These are phyloP conservation scores for Gulo gulo DNA, from an alignment of 2,113 vertebrate genomes.

Conservation along the genomic window DNA sequence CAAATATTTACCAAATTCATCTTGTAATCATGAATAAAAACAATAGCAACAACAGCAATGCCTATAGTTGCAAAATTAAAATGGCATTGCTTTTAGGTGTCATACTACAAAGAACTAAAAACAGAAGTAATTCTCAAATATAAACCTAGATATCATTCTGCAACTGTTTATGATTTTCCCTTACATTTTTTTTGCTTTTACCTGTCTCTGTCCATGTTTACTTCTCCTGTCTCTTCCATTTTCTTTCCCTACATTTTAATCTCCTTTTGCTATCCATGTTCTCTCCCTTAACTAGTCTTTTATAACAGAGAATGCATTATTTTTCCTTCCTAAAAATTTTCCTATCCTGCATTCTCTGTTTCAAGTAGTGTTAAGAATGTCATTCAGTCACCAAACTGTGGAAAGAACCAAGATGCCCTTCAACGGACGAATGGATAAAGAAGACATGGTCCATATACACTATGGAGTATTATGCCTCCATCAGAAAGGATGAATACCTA, in stretches of 20 bases:
- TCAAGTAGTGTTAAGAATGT: not conserved
- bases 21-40: slow-evolving; percentile 2
- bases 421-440: too few species aligned
- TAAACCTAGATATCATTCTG: not conserved
- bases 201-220: not conserved
- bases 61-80: not conserved
- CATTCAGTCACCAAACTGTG: too few species aligned
- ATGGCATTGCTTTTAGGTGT: not conserved
- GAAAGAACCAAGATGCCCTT: too few species aligned
- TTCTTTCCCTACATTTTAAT: not conserved
- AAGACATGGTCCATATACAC: too few species aligned
- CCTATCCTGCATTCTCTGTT: not conserved
- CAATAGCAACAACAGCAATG: not conserved
- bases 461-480: too few species aligned
- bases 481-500: too few species aligned
- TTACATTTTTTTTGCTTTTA: not conserved
- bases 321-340: not conserved
- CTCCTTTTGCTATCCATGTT: not conserved
- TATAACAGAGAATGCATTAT: not conserved
- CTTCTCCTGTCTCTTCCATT: not conserved
- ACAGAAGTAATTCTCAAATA: not conserved
- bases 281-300: not conserved
- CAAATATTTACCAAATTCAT: not conserved
- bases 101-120: not conserved
- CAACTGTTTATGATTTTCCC: not conserved